Percentiles rank a stretch among this genome's conserved stretches.
Conservation (phyloP, 2,113 vertebrate genomes). For the Siniperca knerii region DNA sequence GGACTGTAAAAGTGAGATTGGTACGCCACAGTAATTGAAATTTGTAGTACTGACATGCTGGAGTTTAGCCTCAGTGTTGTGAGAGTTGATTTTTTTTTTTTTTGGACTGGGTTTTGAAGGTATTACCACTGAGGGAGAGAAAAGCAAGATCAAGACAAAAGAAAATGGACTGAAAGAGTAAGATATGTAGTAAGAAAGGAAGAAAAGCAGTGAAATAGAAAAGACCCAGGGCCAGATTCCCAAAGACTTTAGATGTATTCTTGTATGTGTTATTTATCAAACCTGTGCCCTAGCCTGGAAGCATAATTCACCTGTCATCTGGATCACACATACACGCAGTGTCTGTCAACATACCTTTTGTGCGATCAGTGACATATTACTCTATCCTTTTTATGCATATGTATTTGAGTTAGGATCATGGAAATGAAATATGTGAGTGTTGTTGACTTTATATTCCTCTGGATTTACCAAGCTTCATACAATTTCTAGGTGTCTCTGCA, state of each 20-base stretch:
- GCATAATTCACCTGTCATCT: conserved; percentile 46
- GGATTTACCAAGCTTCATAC: not conserved
- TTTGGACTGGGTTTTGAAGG: conserved; percentile 29
- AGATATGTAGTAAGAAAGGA: conserved; percentile 12
- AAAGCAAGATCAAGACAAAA: conserved; percentile 29
- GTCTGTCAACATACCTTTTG: conserved; percentile 40
- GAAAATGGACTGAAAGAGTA: conserved; percentile 35
- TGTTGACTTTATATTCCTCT: conserved; percentile 7
- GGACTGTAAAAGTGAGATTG: conserved; percentile 30
- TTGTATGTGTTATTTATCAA: conserved; percentile 66
- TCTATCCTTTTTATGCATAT: conserved; percentile 22
- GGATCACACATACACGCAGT: conserved; percentile 13
- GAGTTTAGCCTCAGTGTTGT: conserved; percentile 25
- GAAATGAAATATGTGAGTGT: conserved; percentile 14
- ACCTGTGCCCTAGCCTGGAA: conserved; percentile 29
- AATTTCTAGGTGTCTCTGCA: not conserved
- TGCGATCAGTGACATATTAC: conserved; percentile 41
- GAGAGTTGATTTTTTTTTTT: conserved; percentile 40
- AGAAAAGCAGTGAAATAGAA: conserved; percentile 33
- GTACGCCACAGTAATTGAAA: conserved; percentile 35
- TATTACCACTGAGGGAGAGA: conserved; percentile 10
- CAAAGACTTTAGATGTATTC: conserved; percentile 41
- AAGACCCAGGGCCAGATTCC: conserved; percentile 40
- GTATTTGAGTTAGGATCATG: conserved; percentile 26
- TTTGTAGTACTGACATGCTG: conserved; percentile 35